Percentiles rank a stretch among this genome's conserved stretches.
Conservation (phyloP, 2,888 invertebrate species). For the Noctua pronuba region DNA sequence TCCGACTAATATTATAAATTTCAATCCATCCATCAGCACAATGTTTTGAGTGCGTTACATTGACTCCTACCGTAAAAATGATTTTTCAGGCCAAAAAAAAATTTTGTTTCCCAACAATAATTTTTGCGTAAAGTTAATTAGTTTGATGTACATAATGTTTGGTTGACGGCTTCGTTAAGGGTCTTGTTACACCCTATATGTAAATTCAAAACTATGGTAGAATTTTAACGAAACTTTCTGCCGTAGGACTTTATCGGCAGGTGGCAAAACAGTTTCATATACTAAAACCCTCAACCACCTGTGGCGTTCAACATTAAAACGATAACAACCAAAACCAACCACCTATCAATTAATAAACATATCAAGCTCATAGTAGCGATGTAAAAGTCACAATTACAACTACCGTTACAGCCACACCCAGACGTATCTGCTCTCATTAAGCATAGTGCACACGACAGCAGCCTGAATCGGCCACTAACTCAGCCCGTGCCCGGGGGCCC, state of each 20-base stretch:
- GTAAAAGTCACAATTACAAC: constrained; percentile 71
- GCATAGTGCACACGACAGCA: constrained; percentile 75
- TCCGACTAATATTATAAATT: no score
- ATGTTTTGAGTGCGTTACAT: no score
- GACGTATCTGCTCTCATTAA: constrained; percentile 72
- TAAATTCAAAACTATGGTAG: not conserved
- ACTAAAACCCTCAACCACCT: constrained; percentile 10
- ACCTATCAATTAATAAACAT: constrained; percentile 55
- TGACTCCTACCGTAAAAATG: no score
- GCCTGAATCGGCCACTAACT: constrained; percentile 65
- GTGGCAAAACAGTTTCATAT: not conserved
- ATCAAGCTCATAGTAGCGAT: constrained; percentile 53
- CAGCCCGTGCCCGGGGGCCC: constrained; percentile 74
- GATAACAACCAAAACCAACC: not conserved
- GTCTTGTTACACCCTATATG: no score
- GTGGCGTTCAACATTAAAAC: not conserved
- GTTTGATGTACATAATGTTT: no score
- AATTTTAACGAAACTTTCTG: not conserved
- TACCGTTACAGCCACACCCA: constrained; percentile 72
- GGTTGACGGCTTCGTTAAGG: no score
- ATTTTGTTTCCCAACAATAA: no score
- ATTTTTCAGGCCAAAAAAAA: no score
- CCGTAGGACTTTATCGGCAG: not conserved
- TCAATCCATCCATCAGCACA: no score
- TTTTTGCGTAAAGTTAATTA: no score